phyloP scores from a whole-genome alignment of 2,113 vertebrate species.

The Pangasianodon hypophthalmus region DNA sequence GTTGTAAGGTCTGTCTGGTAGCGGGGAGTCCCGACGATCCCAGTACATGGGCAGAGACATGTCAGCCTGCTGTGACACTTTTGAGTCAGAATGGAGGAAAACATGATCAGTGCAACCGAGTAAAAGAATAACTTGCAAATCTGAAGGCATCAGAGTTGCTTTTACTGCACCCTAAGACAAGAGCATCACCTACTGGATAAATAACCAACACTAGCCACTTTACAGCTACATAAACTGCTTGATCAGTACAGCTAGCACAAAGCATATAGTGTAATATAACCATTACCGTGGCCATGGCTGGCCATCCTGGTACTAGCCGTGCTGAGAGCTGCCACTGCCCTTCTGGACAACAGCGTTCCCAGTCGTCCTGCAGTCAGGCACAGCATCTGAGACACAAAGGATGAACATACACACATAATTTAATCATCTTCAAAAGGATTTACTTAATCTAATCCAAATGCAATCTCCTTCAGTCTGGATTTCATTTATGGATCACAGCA shows the following conservation, averaged over 20 bases:
- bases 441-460: not conserved
- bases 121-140: not conserved
- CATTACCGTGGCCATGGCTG: conserved; percentile 62
- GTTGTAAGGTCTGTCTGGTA: conserved; percentile 76
- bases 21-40: conserved; percentile 73
- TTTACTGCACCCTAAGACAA: not conserved
- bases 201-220: not conserved
- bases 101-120: not conserved
- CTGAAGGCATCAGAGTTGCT: not conserved
- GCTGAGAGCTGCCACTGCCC: conserved; percentile 46
- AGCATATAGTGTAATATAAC: not conserved
- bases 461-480: not conserved
- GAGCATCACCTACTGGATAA: not conserved
- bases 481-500: not conserved
- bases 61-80: conserved; percentile 62
- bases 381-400: conserved; percentile 67
- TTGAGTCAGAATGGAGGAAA: conserved; percentile 29
- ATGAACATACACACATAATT: not conserved
- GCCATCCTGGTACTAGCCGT: conserved; percentile 60
- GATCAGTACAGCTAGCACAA: not conserved
- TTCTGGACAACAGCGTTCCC: conserved; percentile 59
- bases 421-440: not conserved
- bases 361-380: conserved; percentile 59
- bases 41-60: conserved; percentile 71
- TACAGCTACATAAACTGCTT: not conserved